Conservation (phyloP, 2,888 invertebrate genomes). For the Eumacrocentrus americanus region DNA sequence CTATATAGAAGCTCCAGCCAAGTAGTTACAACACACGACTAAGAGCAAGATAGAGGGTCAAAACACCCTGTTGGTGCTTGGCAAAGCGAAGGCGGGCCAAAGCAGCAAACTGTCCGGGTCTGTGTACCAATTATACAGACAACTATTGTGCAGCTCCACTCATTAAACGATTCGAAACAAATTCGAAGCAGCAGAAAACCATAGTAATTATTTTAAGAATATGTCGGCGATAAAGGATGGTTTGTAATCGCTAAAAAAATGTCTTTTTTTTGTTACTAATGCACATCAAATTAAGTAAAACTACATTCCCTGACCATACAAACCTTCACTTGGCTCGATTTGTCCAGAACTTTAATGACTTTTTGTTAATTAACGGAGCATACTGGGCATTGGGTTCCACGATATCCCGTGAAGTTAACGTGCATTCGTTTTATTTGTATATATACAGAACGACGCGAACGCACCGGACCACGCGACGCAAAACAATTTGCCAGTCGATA, state of each 20-base stretch:
- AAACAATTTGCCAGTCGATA: slow-evolving; percentile 63
- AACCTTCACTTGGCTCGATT: slow-evolving; percentile 43
- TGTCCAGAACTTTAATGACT: slow-evolving; percentile 58
- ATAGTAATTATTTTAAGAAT: no score
- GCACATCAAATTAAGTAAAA: no score
- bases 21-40: slow-evolving; percentile 45
- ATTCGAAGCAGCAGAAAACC: no score
- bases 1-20: slow-evolving; percentile 46
- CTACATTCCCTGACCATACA: no score
- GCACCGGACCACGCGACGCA: slow-evolving; percentile 53
- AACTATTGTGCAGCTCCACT: slow-evolving; percentile 58
- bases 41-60: slow-evolving; percentile 31
- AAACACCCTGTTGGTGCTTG: slow-evolving; percentile 25
- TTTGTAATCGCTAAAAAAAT: no score
- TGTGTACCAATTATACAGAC: slow-evolving; percentile 59
- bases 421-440: slow-evolving; percentile 43
- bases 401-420: slow-evolving; percentile 21
- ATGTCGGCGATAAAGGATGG: no score
- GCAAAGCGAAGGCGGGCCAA: slow-evolving; percentile 36
- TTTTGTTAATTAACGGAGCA: slow-evolving; percentile 60
- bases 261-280: no score
- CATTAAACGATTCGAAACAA: slow-evolving; percentile 61
- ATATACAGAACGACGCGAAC: slow-evolving; percentile 41
- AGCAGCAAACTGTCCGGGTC: background rate
- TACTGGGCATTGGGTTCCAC: slow-evolving; percentile 20